phyloP scores from a whole-genome alignment of 2,888 invertebrate genomes.

The Frankliniella fusca region DNA sequence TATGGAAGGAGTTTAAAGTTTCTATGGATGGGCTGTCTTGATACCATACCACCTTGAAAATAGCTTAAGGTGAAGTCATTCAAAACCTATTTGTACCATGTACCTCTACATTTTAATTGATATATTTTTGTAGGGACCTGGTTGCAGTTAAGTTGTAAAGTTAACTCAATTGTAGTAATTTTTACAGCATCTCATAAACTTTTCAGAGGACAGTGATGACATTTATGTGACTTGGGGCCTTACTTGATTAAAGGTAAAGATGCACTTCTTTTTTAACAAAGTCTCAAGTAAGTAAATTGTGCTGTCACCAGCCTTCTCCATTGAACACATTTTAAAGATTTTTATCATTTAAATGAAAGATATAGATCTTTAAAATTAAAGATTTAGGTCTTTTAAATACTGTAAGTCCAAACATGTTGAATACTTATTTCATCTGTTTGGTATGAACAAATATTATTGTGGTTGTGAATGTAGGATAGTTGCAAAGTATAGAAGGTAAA shows the following conservation, averaged over 20 bases:
- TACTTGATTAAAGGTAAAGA: background rate
- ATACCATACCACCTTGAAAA: background rate
- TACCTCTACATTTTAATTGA: background rate
- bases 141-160: background rate
- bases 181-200: background rate
- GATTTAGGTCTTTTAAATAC: too few relatives aligned
- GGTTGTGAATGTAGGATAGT: slow-evolving; percentile 7
- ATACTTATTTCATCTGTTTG: too few relatives aligned
- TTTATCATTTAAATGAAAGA: background rate
- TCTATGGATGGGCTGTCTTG: slow-evolving; percentile 6
- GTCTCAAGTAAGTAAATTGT: background rate
- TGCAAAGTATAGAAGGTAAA: background rate
- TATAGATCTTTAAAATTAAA: background rate
- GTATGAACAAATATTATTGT: background rate
- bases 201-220: background rate
- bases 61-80: background rate
- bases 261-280: background rate
- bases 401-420: too few relatives aligned
- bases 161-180: background rate
- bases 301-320: background rate
- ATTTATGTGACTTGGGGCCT: background rate
- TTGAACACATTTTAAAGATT: background rate
- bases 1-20: background rate
- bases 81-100: slow-evolving; percentile 13
- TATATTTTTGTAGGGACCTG: slow-evolving; percentile 14